Evolutionary conservation across 2,797 vertebrate species (phyloP).

Genomic region (Tapera naevia): DNA sequence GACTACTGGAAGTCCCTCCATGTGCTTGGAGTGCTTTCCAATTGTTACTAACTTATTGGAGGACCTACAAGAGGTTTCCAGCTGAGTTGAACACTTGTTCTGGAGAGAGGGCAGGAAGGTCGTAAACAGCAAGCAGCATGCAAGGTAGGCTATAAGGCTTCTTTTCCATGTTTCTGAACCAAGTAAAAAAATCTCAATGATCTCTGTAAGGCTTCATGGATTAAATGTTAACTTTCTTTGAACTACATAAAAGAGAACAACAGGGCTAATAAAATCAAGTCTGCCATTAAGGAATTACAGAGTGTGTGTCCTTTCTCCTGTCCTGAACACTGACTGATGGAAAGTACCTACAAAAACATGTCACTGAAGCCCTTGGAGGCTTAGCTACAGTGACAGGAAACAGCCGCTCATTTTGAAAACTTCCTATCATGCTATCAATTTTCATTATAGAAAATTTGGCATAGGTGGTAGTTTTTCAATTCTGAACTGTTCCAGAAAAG

Average conservation of each 20-base stretch:
- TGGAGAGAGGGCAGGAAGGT: neutral
- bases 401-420: neutral
- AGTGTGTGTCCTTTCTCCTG: neutral
- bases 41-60: neutral
- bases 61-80: neutral
- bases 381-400: neutral
- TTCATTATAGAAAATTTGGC: neutral
- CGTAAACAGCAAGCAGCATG: neutral
- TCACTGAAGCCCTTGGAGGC: neutral
- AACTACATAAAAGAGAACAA: neutral
- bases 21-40: constrained; percentile 1
- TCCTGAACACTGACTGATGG: neutral
- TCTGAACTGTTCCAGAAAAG: neutral
- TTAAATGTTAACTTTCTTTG: neutral
- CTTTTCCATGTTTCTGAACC: neutral
- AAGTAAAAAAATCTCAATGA: neutral
- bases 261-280: neutral
- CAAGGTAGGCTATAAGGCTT: neutral
- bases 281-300: neutral
- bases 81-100: neutral
- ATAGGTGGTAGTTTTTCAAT: neutral
- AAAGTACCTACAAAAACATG: neutral
- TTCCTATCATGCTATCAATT: neutral
- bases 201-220: neutral
- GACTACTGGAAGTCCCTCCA: constrained; percentile 21